phyloP scores from a whole-genome alignment of 1,140 invertebrate genomes.

The Pristionchus pacificus region DNA sequence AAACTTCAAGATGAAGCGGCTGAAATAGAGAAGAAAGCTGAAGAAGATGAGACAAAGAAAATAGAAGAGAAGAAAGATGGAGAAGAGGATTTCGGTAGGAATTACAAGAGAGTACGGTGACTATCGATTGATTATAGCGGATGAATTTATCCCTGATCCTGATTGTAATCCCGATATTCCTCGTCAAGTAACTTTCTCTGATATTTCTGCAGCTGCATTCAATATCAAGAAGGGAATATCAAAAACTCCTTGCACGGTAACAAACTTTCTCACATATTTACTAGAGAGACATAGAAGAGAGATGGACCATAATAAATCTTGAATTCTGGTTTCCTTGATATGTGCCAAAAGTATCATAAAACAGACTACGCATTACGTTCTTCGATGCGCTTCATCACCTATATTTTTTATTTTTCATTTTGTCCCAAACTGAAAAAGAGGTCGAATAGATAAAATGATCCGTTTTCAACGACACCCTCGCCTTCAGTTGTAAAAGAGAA shows the following conservation, averaged over 20 bases:
- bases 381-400: conserved; percentile 19
- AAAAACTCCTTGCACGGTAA: conserved; percentile 78
- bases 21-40: conserved; percentile 3
- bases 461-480: no score
- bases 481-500: no score
- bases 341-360: no score
- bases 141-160: conserved; percentile 64
- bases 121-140: conserved; percentile 8
- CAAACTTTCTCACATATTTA: no score
- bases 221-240: conserved; percentile 78
- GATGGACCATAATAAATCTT: no score
- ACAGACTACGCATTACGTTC: conserved; percentile 1
- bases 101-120: conserved; percentile 3
- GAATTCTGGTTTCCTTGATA: no score
- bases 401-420: neutral
- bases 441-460: neutral
- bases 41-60: conserved; percentile 22
- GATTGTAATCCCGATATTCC: conserved; percentile 75
- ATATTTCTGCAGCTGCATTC: conserved; percentile 81
- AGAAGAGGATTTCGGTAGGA: conserved; percentile 15
- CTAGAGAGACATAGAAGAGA: neutral
- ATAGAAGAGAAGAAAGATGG: no score
- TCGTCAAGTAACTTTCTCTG: conserved; percentile 73
- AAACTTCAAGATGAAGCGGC: conserved; percentile 20
- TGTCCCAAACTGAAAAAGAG: neutral